These are phyloP conservation scores for Drosophila santomea DNA, from an alignment of 1,140 invertebrate genomes.

Conservation along the genomic window DNA sequence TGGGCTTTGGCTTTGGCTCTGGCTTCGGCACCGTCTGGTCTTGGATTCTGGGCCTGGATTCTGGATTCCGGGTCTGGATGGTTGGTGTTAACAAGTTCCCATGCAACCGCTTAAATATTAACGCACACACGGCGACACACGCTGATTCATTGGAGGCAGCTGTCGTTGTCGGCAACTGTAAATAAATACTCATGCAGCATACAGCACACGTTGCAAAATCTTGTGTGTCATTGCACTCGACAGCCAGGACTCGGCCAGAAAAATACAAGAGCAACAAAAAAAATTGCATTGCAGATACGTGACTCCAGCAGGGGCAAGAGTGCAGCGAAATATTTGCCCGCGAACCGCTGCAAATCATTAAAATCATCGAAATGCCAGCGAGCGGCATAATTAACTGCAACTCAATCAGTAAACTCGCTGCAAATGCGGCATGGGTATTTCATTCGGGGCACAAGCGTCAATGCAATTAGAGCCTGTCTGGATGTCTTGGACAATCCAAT, in stretches of 20 bases:
- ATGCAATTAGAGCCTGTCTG: slow-evolving; percentile 66
- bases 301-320: slow-evolving; percentile 39
- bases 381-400: slow-evolving; percentile 75
- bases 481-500: slow-evolving; percentile 38
- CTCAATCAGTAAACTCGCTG: slow-evolving; percentile 55
- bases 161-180: slow-evolving; percentile 71
- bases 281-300: slow-evolving; percentile 1
- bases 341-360: slow-evolving; percentile 77
- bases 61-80: slow-evolving; percentile 31
- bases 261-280: neutral
- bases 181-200: slow-evolving; percentile 82
- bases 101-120: slow-evolving; percentile 82
- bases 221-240: slow-evolving; percentile 80
- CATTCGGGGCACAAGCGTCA: slow-evolving; percentile 64
- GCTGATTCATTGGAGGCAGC: slow-evolving; percentile 33
- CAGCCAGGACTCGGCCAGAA: slow-evolving; percentile 1
- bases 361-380: slow-evolving; percentile 74
- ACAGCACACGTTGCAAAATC: slow-evolving; percentile 68
- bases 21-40: slow-evolving; percentile 30
- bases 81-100: slow-evolving; percentile 78
- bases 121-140: slow-evolving; percentile 53
- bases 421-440: slow-evolving; percentile 17
- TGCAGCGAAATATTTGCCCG: slow-evolving; percentile 61
- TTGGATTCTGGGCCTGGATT: slow-evolving; percentile 26
- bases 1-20: slow-evolving; percentile 20